Evolutionary conservation across 2,888 invertebrate genomes (phyloP).

Genomic region (Epinotia nisella): DNA sequence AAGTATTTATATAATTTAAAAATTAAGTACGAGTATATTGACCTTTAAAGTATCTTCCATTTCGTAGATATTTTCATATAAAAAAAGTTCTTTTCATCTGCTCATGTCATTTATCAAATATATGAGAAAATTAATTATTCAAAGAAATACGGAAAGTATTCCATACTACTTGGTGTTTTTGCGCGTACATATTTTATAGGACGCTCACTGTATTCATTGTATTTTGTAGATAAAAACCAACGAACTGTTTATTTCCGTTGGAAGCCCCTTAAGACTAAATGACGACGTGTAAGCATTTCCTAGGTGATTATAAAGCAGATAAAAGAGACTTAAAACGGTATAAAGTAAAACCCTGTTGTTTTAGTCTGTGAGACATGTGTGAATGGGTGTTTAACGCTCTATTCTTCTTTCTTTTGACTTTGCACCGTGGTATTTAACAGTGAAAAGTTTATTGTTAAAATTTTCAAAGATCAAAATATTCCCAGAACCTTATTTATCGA

Average conservation of each 20-base stretch:
- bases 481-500: background rate
- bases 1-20: no score
- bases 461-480: background rate
- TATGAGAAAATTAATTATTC: no score
- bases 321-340: background rate
- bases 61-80: no score
- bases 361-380: conserved; percentile 3
- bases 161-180: no score
- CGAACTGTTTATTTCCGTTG: background rate
- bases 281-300: conserved; percentile 10
- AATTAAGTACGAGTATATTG: no score
- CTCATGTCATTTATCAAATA: no score
- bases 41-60: no score
- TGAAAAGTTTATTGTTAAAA: background rate
- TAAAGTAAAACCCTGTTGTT: background rate
- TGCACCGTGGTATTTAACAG: background rate
- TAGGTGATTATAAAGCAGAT: conserved; percentile 2
- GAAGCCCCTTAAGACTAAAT: conserved; percentile 13
- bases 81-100: no score
- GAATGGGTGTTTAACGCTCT: background rate
- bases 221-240: background rate
- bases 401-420: background rate
- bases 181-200: no score
- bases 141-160: no score
- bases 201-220: no score